phyloP scores from a whole-genome alignment of 30 jellyfish, hydroid and myxozoan species.

The Euphysa ruthae region DNA sequence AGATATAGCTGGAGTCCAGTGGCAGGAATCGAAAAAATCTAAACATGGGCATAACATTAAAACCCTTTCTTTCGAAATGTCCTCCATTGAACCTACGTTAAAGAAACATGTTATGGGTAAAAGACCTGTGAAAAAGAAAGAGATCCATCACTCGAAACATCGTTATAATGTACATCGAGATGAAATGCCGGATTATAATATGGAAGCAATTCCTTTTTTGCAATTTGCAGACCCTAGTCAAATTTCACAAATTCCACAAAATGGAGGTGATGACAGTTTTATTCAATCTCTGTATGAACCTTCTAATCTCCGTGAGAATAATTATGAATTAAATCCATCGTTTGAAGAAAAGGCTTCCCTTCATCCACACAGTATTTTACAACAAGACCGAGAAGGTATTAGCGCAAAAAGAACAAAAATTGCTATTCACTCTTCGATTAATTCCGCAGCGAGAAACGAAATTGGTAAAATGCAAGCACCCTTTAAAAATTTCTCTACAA shows the following conservation, averaged over 20 bases:
- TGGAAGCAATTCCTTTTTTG: constrained; percentile 12
- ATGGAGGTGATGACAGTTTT: constrained; percentile 8
- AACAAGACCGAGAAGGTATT: background rate
- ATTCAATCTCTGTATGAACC: constrained; percentile 18
- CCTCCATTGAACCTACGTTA: background rate
- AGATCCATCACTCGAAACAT: background rate
- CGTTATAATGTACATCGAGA: background rate
- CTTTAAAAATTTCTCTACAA: too few relatives aligned
- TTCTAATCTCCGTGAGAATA: background rate
- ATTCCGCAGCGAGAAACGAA: too few relatives aligned
- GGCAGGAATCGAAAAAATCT: constrained; percentile 2
- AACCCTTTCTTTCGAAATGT: too few relatives aligned
- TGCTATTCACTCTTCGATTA: too few relatives aligned
- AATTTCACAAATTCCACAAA: constrained; percentile 2
- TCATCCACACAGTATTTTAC: background rate
- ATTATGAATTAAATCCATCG: background rate
- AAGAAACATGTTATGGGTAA: background rate
- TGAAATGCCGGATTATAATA: background rate
- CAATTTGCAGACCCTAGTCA: constrained; percentile 30
- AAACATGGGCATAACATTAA: background rate
- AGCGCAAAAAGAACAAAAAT: background rate
- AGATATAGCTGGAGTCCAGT: constrained; percentile 3
- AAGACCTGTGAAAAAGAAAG: background rate
- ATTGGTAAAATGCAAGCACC: too few relatives aligned
- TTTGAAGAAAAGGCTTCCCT: constrained; percentile 14